phyloP scores from a whole-genome alignment of 2,888 invertebrate species.

The Crocallis elinguaria region DNA sequence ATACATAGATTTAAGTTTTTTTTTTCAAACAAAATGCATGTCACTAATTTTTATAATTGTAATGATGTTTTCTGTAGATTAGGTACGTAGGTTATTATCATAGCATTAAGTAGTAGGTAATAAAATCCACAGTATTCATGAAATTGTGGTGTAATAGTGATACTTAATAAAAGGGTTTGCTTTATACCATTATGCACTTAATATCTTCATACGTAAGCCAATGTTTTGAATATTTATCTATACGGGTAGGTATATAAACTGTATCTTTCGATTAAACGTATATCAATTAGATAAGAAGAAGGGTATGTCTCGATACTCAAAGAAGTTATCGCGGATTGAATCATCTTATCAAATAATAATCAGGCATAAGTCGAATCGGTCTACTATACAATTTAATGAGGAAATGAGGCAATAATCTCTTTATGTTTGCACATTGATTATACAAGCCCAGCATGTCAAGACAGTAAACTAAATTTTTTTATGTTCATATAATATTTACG shows the following conservation, averaged over 20 bases:
- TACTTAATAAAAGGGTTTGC: neutral
- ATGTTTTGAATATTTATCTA: conserved; percentile 22
- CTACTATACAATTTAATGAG: neutral
- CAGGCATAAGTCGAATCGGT: neutral
- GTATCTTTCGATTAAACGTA: neutral
- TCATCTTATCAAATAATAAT: conserved; percentile 8
- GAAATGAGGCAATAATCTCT: neutral
- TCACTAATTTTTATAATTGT: neutral
- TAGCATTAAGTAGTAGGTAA: neutral
- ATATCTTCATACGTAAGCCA: conserved; percentile 15
- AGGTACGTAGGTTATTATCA: neutral
- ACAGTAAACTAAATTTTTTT: too few species aligned
- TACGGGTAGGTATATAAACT: neutral
- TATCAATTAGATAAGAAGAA: conserved; percentile 11
- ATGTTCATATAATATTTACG: too few species aligned
- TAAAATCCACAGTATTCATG: neutral
- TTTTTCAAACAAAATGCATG: too few species aligned
- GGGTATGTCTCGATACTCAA: conserved; percentile 1
- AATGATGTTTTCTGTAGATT: neutral
- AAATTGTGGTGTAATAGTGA: conserved; percentile 13
- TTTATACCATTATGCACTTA: conserved; percentile 18
- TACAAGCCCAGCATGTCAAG: neutral
- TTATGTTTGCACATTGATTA: neutral
- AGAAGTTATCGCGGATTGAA: conserved; percentile 1
- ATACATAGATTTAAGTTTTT: too few species aligned